phyloP scores from a whole-genome alignment of 1,140 invertebrate genomes.

The Drosophila melanogaster region Release_6_plus_ISO1_MT NC_004354.4:14894001-14894500 shows the following conservation, averaged over 20 bases:
- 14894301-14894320: slow-evolving; percentile 70
- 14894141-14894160: neutral
- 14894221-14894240: slow-evolving; percentile 77
- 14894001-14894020: slow-evolving; percentile 7
- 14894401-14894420: slow-evolving; percentile 49
- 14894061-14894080: slow-evolving; percentile 21
- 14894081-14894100: slow-evolving; percentile 59
- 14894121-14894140: slow-evolving; percentile 7
- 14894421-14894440: slow-evolving; percentile 9
- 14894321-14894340: slow-evolving; percentile 1
- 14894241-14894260: slow-evolving; percentile 42
- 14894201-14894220: slow-evolving; percentile 65
- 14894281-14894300: slow-evolving; percentile 39
- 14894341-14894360: slow-evolving; percentile 17
- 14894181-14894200: slow-evolving; percentile 24
- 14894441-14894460: neutral
- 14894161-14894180: slow-evolving; percentile 34
- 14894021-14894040: slow-evolving; percentile 4
- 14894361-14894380: slow-evolving; percentile 40
- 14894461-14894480: too few species aligned
- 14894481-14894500: neutral
- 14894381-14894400: slow-evolving; percentile 42
- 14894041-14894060: slow-evolving; percentile 4
- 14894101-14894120: slow-evolving; percentile 33
- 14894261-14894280: neutral